Conservation (phyloP, 2,113 vertebrate species). For the Ceyx cyanopectus region DNA sequence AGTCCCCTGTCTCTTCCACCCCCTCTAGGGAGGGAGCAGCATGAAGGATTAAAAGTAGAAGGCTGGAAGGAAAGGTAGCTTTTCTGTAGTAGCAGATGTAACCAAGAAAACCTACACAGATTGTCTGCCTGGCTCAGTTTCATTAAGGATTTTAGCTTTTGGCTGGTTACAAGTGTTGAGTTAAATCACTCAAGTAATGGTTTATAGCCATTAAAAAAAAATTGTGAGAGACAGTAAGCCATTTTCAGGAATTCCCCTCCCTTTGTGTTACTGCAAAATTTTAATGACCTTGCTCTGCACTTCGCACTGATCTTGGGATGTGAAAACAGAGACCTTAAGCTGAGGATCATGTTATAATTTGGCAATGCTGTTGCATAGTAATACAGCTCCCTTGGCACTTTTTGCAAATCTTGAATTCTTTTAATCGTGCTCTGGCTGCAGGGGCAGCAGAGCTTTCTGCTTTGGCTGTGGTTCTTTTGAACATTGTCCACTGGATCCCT, state of each 20-base stretch:
- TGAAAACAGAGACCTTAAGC: slow-evolving; percentile 18
- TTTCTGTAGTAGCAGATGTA: background rate
- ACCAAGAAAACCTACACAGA: background rate
- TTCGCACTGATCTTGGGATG: slow-evolving; percentile 6
- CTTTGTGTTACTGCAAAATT: background rate
- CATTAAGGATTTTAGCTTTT: background rate
- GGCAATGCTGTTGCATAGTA: background rate
- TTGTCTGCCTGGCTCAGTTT: background rate
- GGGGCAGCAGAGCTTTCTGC: background rate
- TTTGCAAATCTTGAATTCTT: background rate
- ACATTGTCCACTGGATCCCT: background rate
- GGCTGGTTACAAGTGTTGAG: background rate
- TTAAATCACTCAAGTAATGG: background rate
- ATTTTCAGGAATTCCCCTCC: slow-evolving; percentile 1
- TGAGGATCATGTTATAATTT: slow-evolving; percentile 17
- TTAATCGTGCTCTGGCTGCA: background rate
- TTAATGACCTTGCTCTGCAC: background rate
- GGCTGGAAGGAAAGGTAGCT: background rate
- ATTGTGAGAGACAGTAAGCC: background rate
- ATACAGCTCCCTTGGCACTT: background rate
- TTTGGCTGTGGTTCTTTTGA: background rate
- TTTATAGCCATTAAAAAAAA: background rate
- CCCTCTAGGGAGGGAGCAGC: background rate
- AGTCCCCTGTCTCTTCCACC: background rate
- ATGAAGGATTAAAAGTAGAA: background rate